Base-by-base conservation (phyloP, 2,113 vertebrate species). In the Equus przewalskii region DNA sequence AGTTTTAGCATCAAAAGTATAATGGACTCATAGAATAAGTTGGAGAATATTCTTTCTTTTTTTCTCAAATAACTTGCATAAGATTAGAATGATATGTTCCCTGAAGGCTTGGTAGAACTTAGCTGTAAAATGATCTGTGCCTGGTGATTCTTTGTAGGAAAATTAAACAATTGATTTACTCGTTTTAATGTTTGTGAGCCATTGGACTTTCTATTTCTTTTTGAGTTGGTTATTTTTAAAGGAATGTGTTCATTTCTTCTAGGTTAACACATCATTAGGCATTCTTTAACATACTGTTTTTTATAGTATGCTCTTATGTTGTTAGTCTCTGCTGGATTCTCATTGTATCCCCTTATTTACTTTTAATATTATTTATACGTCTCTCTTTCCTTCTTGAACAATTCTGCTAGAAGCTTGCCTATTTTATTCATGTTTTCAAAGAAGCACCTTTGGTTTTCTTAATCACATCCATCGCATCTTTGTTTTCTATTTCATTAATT, bases 1-100 rank as follows among this genome's bases (percentile, higher is more conserved):
- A 89, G 36, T 81, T 96, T 98, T 69, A 93, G 84, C 90, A 80
- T 88, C 54, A 72, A 91, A 94, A 62, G 15, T 76, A 75, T 54
- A 58, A n/a, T 44, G 33, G 28, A 82, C 18, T 86, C 41, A 89
- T 12, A 49, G 22, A 93, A 24, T 58, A 54, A 60, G 7, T 56
- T 73, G 30, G 28, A 15, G 41, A 90, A 2, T 36, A 62, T 41
- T 85, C 6, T 67, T 65, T 83, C 41, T 93, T 93, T 92, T 60
- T 73, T 24, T 7, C 49, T 65, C 36, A 79, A 70, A 81, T 58
- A 65, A 19, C 85, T 96, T 97, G 41, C 49, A 36, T 87, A 58
- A 33, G 22, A 93, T 89, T 72, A 62, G 69, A 64, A 41, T 79
- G n/a, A 51, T 51, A 49, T 3, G 0, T 67, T 33, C 28, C 26